phyloP scores from a whole-genome alignment of 2,797 vertebrate species.

The Potorous gilbertii region DNA sequence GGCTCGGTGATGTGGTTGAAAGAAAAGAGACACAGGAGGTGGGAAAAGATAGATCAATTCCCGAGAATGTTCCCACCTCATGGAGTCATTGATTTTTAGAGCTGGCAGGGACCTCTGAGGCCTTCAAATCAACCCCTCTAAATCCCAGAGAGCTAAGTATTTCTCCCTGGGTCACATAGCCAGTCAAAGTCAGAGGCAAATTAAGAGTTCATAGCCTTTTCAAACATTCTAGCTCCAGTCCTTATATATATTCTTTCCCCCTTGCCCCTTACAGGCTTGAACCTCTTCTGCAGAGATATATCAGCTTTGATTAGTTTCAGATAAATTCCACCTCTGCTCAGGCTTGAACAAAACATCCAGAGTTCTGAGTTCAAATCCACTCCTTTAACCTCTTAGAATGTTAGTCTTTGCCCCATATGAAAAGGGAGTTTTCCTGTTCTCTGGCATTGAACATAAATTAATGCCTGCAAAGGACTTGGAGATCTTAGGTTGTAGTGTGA shows the following conservation, averaged over 20 bases:
- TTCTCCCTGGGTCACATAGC: not conserved
- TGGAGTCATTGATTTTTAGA: not conserved
- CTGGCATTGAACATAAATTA: not conserved
- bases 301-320: constrained; percentile 39
- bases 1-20: no score
- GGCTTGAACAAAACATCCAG: constrained; percentile 5
- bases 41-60: no score
- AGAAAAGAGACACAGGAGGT: no score
- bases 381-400: not conserved
- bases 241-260: constrained; percentile 35
- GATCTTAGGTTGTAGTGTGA: not conserved
- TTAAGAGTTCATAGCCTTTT: not conserved
- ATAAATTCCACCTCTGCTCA: constrained; percentile 5
- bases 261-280: constrained; percentile 51
- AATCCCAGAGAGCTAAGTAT: not conserved
- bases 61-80: not conserved
- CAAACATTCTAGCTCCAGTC: constrained; percentile 25
- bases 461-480: not conserved
- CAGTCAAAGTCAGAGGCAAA: not conserved
- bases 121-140: not conserved
- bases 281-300: constrained; percentile 8
- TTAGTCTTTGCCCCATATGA: not conserved
- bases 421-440: constrained; percentile 22
- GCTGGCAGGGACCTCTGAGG: not conserved
- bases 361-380: not conserved